phyloP scores from a whole-genome alignment of 2,113 vertebrate genomes.

The Arenaria interpres region DNA sequence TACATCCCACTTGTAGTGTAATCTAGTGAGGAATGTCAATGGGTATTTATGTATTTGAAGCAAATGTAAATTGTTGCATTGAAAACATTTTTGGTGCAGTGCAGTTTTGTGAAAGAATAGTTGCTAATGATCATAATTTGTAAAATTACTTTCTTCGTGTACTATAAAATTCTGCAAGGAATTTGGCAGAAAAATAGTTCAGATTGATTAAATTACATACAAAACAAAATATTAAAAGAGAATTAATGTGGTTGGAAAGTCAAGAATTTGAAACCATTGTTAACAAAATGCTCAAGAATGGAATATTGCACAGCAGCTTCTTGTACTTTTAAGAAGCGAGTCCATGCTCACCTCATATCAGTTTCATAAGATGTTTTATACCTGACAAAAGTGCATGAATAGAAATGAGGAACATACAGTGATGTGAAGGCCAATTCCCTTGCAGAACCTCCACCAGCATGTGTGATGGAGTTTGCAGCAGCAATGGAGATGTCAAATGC shows the following conservation, averaged over 20 bases:
- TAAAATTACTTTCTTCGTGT: background rate
- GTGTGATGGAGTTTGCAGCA: background rate
- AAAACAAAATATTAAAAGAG: background rate
- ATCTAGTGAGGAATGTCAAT: background rate
- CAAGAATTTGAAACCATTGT: background rate
- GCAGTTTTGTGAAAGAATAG: background rate
- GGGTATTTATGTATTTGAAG: background rate
- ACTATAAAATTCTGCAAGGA: background rate
- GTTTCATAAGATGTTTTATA: background rate
- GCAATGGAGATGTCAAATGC: background rate
- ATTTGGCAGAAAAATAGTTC: background rate
- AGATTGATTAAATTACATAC: background rate
- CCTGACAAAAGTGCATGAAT: background rate
- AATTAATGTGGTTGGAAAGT: background rate
- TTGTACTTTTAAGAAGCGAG: background rate
- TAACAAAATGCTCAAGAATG: background rate
- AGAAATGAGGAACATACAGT: background rate
- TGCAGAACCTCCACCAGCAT: background rate
- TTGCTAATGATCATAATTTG: background rate
- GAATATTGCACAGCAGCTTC: background rate
- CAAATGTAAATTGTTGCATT: background rate
- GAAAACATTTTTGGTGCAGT: background rate
- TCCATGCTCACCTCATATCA: background rate
- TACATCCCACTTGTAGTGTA: background rate
- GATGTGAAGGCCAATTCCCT: fast-evolving